Base-by-base conservation (phyloP, 2,888 invertebrate genomes). In the Pyrrhia umbra region DNA sequence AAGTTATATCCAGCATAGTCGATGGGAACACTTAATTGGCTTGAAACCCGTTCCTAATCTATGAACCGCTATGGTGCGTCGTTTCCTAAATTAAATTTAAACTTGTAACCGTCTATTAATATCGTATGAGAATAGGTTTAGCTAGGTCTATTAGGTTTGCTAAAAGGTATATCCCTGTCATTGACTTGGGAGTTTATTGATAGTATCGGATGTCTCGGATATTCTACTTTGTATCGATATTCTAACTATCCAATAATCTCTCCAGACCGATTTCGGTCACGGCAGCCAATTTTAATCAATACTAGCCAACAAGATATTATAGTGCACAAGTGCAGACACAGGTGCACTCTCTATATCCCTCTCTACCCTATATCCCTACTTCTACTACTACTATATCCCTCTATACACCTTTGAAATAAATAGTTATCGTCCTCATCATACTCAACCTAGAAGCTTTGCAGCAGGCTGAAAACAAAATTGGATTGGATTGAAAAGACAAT, bases 81-180 rank as follows among this genome's bases (percentile, higher is more conserved):
- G 64, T 65, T 77, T 49, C 34, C 37, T 62, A 71, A 67, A 77
- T 77, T 60, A 65, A 76, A 71, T 71, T 74, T 60, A 60, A 64
- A 77, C 61, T 67, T 43, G 57, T 58, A 42, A 62, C 62, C 20
- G 25, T 43, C 52, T 67, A 64, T 71, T 60, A 62, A 62, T 76
- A 63, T 27, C 20, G 42, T 57, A 67, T 56, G 21, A 50, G 37
- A n/a, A 15, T 16, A 42, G 39, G 21, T 47, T 69, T 40, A 45
- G 42, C 54, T 5, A 3, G 8, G 39, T 10, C 27, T 50, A 18
- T 60, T 49, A 57, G 20, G 16, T 42, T 40, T 40, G 37, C 15
- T 60, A 8, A 59, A 46, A 54, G 58, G 16, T 39, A 15, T 25
- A 30, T 6, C 37, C 10, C 9, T 18, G 25, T 16, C 6, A 49